Evolutionary conservation across 2,888 invertebrate genomes (phyloP), one percentile per base, ranked within the genome.

Genomic region (Lumbricus terrestris): DNA sequence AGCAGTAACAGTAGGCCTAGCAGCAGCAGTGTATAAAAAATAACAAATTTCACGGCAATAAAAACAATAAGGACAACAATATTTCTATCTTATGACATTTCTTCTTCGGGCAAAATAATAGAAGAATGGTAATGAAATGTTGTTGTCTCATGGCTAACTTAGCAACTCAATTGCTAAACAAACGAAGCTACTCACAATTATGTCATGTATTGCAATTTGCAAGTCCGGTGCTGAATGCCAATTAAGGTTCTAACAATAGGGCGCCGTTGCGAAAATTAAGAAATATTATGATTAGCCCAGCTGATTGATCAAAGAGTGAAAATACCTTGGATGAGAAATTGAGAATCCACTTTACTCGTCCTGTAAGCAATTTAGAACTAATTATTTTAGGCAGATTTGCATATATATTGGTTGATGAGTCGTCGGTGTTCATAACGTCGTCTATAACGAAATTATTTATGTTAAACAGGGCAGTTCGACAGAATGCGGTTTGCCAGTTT

Each of bases 401-500:
- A 89, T 82, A 29, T 29, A 42, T 34, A 54, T 20, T 37, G 18
- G n/a, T 85, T 20, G 29, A 85, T 85, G 85, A 35, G n/a, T 85
- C 85, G 29, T 29, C 34, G 13, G 5, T 54, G 11, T 85, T 85
- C n/a, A 38, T 23, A 37, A 3, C 38, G 20, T 85, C 2, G 40
- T 15, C 8, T 40, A 40, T 40, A 40, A 40, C n/a, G n/a, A n/a
- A n/a, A n/a, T n/a, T n/a, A n/a, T n/a, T n/a, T 88, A 37, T 69
- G 33, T 54, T 69, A n/a, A n/a, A 5, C 88, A 91, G 91, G 90
- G 89, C 11, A 89, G 89, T 82, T 89, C 89, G 11, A 89, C 82
- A 16, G 88, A 89, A 16, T 91, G 91, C 47, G 89, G 88, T 35
- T 47, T 91, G 88, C 88, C 89, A n/a, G 90, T 91, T 29, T 91